phyloP scores from a whole-genome alignment of 2,888 invertebrate genomes.

The Megamerina dolium region DNA sequence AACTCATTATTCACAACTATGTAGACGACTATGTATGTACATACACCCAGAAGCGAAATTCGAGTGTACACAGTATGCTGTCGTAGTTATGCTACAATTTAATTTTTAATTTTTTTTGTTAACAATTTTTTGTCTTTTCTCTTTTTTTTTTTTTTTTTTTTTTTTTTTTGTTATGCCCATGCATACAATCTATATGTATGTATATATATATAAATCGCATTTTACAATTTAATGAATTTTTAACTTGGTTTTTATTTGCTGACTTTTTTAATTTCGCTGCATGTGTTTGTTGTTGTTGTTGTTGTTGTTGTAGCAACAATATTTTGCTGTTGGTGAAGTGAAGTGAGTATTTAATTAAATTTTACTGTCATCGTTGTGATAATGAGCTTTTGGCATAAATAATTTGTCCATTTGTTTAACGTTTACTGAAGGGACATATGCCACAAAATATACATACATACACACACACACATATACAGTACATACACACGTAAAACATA shows the following conservation, averaged over 20 bases:
- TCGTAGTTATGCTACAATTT: not conserved
- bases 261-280: too few relatives aligned
- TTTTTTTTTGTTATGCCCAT: not conserved
- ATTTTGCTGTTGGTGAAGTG: not conserved
- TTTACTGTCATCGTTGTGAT: not conserved
- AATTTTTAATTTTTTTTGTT: not conserved
- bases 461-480: not conserved
- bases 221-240: too few relatives aligned
- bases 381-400: constrained; percentile 2
- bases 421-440: not conserved
- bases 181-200: too few relatives aligned
- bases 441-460: not conserved
- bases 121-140: not conserved
- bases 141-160: not conserved
- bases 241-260: too few relatives aligned
- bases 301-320: too few relatives aligned
- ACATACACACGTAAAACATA: too few relatives aligned
- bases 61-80: not conserved
- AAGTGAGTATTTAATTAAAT: not conserved
- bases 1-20: too few relatives aligned
- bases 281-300: too few relatives aligned
- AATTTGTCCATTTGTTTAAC: constrained; percentile 1
- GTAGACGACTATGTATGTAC: not conserved
- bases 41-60: not conserved
- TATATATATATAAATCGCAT: too few relatives aligned